Evolutionary conservation across 2,113 vertebrate genomes (phyloP), one percentile per base, ranked within the genome.

Genomic region (Tamias sibiricus): DNA sequence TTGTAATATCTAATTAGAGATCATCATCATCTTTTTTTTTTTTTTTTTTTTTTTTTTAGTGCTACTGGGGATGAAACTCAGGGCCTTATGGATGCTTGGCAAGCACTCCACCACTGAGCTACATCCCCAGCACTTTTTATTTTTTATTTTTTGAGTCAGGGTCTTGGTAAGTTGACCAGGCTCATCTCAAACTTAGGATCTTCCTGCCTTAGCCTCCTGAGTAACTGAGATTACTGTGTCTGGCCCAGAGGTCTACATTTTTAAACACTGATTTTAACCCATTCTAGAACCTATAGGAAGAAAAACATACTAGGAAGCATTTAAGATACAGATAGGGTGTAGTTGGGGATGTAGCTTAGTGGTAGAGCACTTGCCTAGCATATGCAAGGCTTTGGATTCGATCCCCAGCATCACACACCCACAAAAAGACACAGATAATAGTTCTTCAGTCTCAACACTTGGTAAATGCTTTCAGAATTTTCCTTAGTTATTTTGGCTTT

Each of bases 291-390:
- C 32, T 74, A 30, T 49, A 80, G 79, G 42, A 86, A 86, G 35
- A 52, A 93, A 92, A 95, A 49, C 44, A 92, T 59, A 86, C 42
- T 69, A 86, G 35, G 76, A 79, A 76, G 75, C 69, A 95, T 76
- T 68, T 62, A 62, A 62, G 59, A 62, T 8, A 57, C 54, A 57
- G 54, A 57, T 22, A 62, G 59, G 59, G 3, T n/a, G n/a, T n/a
- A n/a, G n/a, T 62, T 28, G 24, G 26, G 59, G 24, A 10, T 62
- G 3, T 62, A 62, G 59, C 8, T 28, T 20, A 62, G 24, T 62
- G 59, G 24, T 62, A 62, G 8, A 62, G 59, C 24, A 57, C 20
- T 62, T 62, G 59, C 24, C 24, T 62, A 24, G 20, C 57, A 26
- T 9, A 59, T 59, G 57, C 57, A 26, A 59, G 57, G 57, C 57